phyloP scores from a whole-genome alignment of 2,888 invertebrate genomes.

The Fissipunctia ypsillon region DNA sequence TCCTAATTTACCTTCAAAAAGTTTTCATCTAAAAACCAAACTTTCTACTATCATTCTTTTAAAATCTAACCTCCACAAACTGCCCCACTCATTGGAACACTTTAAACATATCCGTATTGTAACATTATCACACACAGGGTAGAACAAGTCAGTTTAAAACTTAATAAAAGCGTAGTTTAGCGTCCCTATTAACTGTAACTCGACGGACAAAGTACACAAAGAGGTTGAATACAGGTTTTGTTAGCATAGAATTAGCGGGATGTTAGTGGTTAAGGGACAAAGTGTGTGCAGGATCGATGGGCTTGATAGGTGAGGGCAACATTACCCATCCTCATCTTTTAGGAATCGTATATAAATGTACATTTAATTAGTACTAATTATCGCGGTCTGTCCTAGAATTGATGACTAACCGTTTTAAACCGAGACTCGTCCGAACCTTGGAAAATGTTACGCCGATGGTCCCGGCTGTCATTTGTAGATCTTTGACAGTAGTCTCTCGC shows the following conservation, averaged over 20 bases:
- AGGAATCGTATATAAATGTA: neutral
- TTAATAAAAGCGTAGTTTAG: constrained; percentile 70
- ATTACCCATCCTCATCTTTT: neutral
- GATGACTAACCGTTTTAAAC: neutral
- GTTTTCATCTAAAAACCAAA: neutral
- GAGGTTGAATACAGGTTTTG: constrained; percentile 40
- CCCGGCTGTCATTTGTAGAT: neutral
- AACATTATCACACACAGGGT: constrained; percentile 58
- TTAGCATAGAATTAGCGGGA: constrained; percentile 34
- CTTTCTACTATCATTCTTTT: no score
- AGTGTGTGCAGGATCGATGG: neutral
- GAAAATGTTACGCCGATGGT: neutral
- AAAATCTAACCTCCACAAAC: constrained; percentile 2
- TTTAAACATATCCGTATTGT: constrained; percentile 24
- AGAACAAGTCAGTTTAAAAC: constrained; percentile 67
- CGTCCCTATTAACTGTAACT: constrained; percentile 67
- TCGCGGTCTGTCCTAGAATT: neutral
- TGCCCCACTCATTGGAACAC: constrained; percentile 16
- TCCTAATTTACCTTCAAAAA: neutral
- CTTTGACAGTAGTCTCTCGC: neutral
- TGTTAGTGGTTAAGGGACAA: neutral
- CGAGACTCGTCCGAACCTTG: neutral
- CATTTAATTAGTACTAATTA: neutral
- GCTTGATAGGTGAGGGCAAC: neutral
- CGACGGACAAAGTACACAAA: constrained; percentile 57